These are phyloP conservation scores for Enteromius radiatus DNA, from an alignment of 2,797 vertebrate species.

Conservation along the genomic window DNA sequence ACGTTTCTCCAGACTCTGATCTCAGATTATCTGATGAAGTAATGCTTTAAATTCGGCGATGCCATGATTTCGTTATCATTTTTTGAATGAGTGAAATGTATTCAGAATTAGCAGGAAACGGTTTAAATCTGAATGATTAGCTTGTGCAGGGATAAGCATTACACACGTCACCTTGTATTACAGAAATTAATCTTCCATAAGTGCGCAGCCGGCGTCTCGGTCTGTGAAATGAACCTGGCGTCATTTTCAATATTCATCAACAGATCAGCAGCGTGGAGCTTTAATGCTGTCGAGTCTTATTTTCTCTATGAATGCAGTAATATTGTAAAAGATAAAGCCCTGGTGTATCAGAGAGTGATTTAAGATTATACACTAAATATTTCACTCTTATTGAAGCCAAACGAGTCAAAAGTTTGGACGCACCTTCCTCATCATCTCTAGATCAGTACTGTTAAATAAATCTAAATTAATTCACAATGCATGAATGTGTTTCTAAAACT, in stretches of 20 bases:
- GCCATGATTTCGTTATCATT: not conserved
- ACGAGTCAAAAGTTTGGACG: slow-evolving; percentile 25
- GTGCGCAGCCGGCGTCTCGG: not conserved
- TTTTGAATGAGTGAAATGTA: not conserved
- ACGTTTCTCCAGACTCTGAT: not conserved
- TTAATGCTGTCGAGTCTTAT: not conserved
- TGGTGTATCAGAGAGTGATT: not conserved
- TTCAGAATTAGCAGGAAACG: not conserved
- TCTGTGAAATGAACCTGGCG: not conserved
- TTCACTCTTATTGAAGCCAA: not conserved
- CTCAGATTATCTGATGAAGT: not conserved
- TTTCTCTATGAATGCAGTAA: too few relatives aligned
- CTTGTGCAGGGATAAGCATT: not conserved
- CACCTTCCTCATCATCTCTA: not conserved
- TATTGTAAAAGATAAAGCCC: not conserved
- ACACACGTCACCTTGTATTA: not conserved
- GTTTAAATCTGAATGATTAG: not conserved
- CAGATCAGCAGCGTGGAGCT: not conserved
- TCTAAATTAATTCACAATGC: too few relatives aligned
- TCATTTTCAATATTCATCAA: too few relatives aligned
- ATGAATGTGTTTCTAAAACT: not conserved
- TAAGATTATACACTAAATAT: not conserved
- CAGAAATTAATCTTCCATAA: not conserved
- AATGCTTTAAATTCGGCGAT: not conserved
- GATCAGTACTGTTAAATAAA: not conserved